These are phyloP conservation scores for Acanthochromis polyacanthus DNA, from an alignment of 2,113 vertebrate genomes.

Conservation along the genomic window DNA sequence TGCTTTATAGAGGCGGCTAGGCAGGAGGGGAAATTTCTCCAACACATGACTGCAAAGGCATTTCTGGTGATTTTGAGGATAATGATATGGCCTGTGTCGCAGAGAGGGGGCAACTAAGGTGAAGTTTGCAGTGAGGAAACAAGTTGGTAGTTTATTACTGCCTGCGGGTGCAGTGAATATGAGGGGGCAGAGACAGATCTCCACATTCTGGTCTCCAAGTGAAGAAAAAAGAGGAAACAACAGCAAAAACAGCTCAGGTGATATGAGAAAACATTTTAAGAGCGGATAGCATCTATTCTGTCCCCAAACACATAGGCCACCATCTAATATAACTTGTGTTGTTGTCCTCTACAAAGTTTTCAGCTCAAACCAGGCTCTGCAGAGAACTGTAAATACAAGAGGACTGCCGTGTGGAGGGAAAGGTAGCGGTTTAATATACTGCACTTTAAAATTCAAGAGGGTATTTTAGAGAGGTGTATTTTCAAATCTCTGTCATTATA, in stretches of 20 bases:
- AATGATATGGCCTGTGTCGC: conserved; percentile 69
- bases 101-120: conserved; percentile 65
- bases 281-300: conserved; percentile 36
- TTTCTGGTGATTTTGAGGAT: conserved; percentile 62
- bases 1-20: conserved; percentile 31
- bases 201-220: conserved; percentile 13
- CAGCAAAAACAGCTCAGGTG: conserved; percentile 38
- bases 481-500: conserved; percentile 15
- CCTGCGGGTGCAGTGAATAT: conserved; percentile 58
- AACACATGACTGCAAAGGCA: conserved; percentile 54
- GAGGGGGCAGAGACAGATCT: conserved; percentile 54
- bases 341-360: conserved; percentile 32
- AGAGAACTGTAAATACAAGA: conserved; percentile 30
- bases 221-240: conserved; percentile 37
- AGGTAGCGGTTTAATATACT: not conserved
- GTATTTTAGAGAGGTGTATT: conserved; percentile 5
- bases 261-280: conserved; percentile 53
- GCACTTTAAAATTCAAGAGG: conserved; percentile 19
- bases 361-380: not conserved
- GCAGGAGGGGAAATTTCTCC: conserved; percentile 44
- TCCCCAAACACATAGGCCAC: conserved; percentile 49
- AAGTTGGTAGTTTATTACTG: conserved; percentile 70
- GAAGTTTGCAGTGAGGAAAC: conserved; percentile 60
- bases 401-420: not conserved
- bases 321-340: conserved; percentile 43